Conservation (phyloP, 2,888 invertebrate species). For the Crossocerus cetratus region DNA sequence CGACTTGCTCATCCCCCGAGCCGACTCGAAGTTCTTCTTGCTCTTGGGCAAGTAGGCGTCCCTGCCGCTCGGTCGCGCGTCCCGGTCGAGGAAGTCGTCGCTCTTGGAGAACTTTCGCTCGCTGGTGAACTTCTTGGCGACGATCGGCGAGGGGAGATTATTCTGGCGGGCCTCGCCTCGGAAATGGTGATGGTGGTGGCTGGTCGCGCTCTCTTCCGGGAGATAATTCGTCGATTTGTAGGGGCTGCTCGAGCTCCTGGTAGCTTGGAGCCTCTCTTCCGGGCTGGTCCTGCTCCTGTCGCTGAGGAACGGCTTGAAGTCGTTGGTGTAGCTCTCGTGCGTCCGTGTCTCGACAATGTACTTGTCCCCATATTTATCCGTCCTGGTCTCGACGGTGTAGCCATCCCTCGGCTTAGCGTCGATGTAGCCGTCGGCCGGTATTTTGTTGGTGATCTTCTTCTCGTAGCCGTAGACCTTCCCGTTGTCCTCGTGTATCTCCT, state of each 20-base stretch:
- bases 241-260: slow-evolving; percentile 36
- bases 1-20: slow-evolving; percentile 72
- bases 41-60: slow-evolving; percentile 64
- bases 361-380: slow-evolving; percentile 73
- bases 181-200: slow-evolving; percentile 28
- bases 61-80: slow-evolving; percentile 44
- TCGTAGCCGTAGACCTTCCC: slow-evolving; percentile 75
- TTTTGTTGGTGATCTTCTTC: slow-evolving; percentile 78
- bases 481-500: slow-evolving; percentile 74
- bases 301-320: slow-evolving; percentile 68
- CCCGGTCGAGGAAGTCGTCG: slow-evolving; percentile 68
- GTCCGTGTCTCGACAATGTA: slow-evolving; percentile 72
- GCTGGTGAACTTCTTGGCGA: slow-evolving; percentile 60
- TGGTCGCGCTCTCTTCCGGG: slow-evolving; percentile 34
- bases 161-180: slow-evolving; percentile 44
- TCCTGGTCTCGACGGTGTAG: slow-evolving; percentile 70
- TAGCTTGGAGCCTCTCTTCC: slow-evolving; percentile 60
- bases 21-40: slow-evolving; percentile 69
- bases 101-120: slow-evolving; percentile 71
- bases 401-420: slow-evolving; percentile 66
- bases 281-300: slow-evolving; percentile 67
- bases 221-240: slow-evolving; percentile 54
- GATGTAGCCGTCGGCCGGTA: slow-evolving; percentile 78
- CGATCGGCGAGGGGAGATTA: slow-evolving; percentile 56
- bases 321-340: slow-evolving; percentile 68